phyloP scores from a whole-genome alignment of 2,113 vertebrate species.

The Microtus oregoni region DNA sequence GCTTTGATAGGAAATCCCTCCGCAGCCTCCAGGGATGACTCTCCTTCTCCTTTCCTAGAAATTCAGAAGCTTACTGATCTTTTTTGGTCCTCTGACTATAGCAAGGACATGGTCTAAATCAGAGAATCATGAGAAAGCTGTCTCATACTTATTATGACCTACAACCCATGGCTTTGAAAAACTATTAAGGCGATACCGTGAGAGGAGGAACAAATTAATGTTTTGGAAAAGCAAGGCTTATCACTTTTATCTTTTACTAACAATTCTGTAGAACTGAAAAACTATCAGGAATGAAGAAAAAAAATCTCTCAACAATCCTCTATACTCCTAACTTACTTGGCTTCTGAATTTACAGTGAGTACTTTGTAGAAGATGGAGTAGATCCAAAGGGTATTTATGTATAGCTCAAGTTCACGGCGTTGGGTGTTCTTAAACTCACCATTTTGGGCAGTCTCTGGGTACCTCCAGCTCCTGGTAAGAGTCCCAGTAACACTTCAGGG shows the following conservation, averaged over 20 bases:
- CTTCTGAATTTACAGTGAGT: conserved; percentile 53
- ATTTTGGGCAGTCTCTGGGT: conserved; percentile 97
- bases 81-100: not conserved
- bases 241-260: not conserved
- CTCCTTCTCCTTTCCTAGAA: not conserved
- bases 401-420: not conserved
- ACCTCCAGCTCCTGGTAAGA: conserved; percentile 96
- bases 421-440: conserved; percentile 85
- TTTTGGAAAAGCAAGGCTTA: conserved; percentile 25
- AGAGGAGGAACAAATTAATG: conserved; percentile 10
- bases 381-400: not conserved
- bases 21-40: not conserved
- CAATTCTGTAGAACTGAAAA: conserved; percentile 34
- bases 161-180: conserved; percentile 20
- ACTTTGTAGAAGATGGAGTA: conserved; percentile 22
- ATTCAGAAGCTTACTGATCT: not conserved
- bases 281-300: not conserved
- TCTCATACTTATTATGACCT: conserved; percentile 15
- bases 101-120: not conserved
- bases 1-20: not conserved
- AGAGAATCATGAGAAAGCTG: not conserved
- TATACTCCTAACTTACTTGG: conserved; percentile 21
- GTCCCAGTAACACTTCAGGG: conserved; percentile 96
- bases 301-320: not conserved
- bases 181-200: not conserved